Conservation (phyloP, 2,888 invertebrate species). For the Suillia variegata region DNA sequence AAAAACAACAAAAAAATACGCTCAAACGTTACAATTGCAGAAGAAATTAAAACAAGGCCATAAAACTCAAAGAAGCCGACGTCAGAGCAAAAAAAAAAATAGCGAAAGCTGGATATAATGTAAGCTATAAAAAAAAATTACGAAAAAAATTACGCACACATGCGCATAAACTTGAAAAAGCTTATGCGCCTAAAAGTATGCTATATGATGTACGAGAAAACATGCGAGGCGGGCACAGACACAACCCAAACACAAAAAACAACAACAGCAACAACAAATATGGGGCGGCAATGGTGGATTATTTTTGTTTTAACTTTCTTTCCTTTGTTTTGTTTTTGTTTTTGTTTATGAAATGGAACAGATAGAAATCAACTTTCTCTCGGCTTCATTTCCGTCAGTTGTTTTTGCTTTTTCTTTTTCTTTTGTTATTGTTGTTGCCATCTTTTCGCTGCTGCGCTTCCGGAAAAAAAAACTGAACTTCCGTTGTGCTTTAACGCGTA, state of each 20-base stretch:
- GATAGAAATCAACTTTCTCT: conserved; percentile 20
- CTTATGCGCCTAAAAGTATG: conserved; percentile 14
- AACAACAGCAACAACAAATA: too few species aligned
- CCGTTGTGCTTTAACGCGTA: conserved; percentile 6
- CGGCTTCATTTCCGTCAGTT: conserved; percentile 16
- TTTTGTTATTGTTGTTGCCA: too few species aligned
- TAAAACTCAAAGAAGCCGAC: conserved; percentile 7
- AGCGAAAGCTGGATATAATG: background rate
- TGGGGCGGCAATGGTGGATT: too few species aligned
- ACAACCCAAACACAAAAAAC: too few species aligned
- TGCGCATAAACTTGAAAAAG: background rate
- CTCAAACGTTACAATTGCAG: conserved; percentile 18
- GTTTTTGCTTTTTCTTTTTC: background rate
- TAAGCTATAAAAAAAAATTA: background rate
- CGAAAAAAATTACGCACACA: background rate
- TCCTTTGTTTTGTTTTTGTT: too few species aligned
- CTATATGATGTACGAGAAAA: conserved; percentile 18
- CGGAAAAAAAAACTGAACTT: conserved; percentile 4
- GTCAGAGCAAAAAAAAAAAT: too few species aligned
- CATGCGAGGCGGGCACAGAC: too few species aligned
- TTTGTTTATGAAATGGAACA: conserved; percentile 1
- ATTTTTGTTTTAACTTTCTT: too few species aligned
- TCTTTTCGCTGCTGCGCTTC: too few species aligned
- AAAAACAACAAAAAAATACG: too few species aligned
- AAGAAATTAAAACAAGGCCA: conserved; percentile 21